These are phyloP conservation scores for Lasius fuliginosus DNA, from an alignment of 2,888 invertebrate species.

Conservation along the genomic window DNA sequence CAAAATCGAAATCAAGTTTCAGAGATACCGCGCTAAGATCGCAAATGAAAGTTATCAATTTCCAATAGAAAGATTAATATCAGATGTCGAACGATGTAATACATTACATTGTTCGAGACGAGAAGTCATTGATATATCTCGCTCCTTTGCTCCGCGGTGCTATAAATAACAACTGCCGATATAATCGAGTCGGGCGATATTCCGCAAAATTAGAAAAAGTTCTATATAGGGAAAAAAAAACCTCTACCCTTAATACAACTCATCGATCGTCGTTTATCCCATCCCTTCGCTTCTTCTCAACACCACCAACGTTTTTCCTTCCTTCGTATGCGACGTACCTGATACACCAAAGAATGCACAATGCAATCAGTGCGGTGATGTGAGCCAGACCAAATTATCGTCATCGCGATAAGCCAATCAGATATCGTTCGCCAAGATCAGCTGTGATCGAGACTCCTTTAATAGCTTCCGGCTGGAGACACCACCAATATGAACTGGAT, in stretches of 20 bases:
- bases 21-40: not conserved
- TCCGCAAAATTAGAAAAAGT: conserved; percentile 54
- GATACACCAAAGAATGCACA: conserved; percentile 51
- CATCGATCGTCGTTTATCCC: conserved; percentile 52
- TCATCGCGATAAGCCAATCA: conserved; percentile 40
- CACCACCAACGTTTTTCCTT: not conserved
- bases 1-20: conserved; percentile 8
- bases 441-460: conserved; percentile 59
- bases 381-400: conserved; percentile 56
- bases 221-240: conserved; percentile 42
- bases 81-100: conserved; percentile 28
- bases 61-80: conserved; percentile 44
- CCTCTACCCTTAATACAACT: conserved; percentile 48
- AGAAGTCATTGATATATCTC: conserved; percentile 50
- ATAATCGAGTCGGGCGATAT: conserved; percentile 50
- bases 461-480: conserved; percentile 57
- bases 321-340: conserved; percentile 15
- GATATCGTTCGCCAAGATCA: conserved; percentile 40
- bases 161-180: conserved; percentile 56
- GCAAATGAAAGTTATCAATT: conserved; percentile 36
- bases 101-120: conserved; percentile 54
- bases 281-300: not conserved
- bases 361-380: conserved; percentile 55
- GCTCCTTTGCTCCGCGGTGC: conserved; percentile 28
- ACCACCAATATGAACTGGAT: conserved; percentile 52